Evolutionary conservation across 2,888 invertebrate species (phyloP), one percentile per base, ranked within the genome.

Genomic region (Diaperis boleti): DNA sequence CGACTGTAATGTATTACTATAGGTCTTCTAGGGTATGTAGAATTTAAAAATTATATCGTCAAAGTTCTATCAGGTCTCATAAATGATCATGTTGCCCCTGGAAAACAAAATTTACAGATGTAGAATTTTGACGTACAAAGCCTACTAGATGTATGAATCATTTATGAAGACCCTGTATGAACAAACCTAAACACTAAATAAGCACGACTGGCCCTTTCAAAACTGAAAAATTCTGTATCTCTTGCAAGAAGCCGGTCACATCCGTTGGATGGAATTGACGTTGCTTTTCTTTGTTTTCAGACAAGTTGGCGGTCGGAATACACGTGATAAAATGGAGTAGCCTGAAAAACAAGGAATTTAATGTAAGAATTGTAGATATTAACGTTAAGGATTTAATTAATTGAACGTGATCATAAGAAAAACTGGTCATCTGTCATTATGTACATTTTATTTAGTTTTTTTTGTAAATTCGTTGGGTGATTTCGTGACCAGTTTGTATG

Each of bases 281-380:
- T 65, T 18, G 74, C 14, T 74, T 52, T 22, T 35, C 20, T 79
- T 73, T 77, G 78, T 81, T 84, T 88, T 64, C 89, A 94, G 94
- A 90, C 91, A 82, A 91, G 94, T 79, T 94, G 94, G 94, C 89
- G 94, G 84, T 91, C 93, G 78, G 94, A 94, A 84, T 94, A 94
- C 84, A 93, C 94, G 92, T 94, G 94, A 94, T 93, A 90, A 56
- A 56, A 26, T 44, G 59, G 44, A 87, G 86, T 71, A 39, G 63
- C 66, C 66, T 70, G 66, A 64, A 60, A 59, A 66, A 57, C 41
- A 33, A 71, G 72, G 71, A 73, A 72, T 73, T 72, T 69, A 74
- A 68, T 71, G 72, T 72, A 70, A 71, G 52, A 72, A 66, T 68
- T 77, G 74, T 74, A 75, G 73, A 74, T 74, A 74, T 68, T 65